Evolutionary conservation across 2,888 invertebrate species (phyloP), one percentile per base, ranked within the genome.

Genomic region (Ormyrus nitidulus): DNA sequence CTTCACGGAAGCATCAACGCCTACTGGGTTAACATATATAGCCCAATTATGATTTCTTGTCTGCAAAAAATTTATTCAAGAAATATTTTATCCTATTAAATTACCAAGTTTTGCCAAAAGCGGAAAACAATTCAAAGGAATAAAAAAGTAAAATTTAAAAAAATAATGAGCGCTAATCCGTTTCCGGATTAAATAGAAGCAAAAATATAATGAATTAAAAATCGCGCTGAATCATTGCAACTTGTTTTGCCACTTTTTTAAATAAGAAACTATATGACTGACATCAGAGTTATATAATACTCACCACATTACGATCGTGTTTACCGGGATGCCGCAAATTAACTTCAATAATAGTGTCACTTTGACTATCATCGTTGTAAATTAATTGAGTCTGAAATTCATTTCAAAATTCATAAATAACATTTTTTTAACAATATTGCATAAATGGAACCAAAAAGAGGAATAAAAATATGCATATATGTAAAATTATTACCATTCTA

Each of bases 271-370:
- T 44, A 5, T 3, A 19, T 19, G 19, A 19, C 8, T 61, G 5
- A 19, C 53, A 76, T 48, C 5, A 10, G 7, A 49, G 44, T 0
- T 44, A 5, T 10, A 7, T 7, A 62, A 58, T 83, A 90, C 92
- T 91, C 88, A 96, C 96, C 88, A 94, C 89, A 90, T 98, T 97
- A 34, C 95, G 92, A 89, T 98, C 96, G 85, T 96, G 93, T 84
- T 94, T 94, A 0, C 97, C 98, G 0, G 97, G 97, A 91, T 98
- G 94, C n/a, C 95, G 91, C 72, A 98, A 90, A 86, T 97, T 97
- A 13, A 97, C 94, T 91, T 98, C 97, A n/a, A 98, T 93, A 34
- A 95, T 93, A 0, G 98, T 98, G 85, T 98, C 97, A 87, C 97
- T 97, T 86, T 94, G 92, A 85, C 96, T 95, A 70, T 96, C 96